Evolutionary conservation across 2,113 vertebrate species (phyloP).

Genomic region (Oreochromis tanganicae): DNA sequence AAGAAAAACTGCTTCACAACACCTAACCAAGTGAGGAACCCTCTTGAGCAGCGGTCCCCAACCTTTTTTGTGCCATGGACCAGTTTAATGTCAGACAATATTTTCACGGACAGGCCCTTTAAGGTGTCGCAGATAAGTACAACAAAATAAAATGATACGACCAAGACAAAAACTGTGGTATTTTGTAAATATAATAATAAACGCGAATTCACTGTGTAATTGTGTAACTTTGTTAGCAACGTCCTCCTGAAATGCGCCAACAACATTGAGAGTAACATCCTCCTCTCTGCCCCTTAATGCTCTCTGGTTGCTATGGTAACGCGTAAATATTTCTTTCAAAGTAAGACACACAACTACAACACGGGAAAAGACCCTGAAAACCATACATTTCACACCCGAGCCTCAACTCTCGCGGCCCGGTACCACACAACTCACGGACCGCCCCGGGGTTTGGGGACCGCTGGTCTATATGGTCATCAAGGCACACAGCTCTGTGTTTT

Average conservation of each 20-base stretch:
- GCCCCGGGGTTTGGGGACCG: fast-evolving
- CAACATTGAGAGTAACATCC: neutral
- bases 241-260: neutral
- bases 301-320: neutral
- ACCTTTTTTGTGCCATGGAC: neutral
- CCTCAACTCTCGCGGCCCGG: neutral
- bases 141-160: neutral
- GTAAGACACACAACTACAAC: fast-evolving
- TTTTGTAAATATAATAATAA: neutral
- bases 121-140: fast-evolving
- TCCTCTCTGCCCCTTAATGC: neutral
- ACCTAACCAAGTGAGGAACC: neutral
- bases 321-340: neutral
- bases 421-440: fast-evolving
- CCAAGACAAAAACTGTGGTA: fast-evolving
- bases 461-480: neutral
- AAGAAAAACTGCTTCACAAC: neutral
- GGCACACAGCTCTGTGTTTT: neutral
- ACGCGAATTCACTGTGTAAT: neutral
- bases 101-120: neutral
- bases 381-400: fast-evolving
- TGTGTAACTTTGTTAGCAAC: fast-evolving
- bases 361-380: neutral
- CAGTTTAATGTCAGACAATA: neutral
- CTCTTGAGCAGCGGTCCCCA: neutral